Evolutionary conservation across 1,140 invertebrate species (phyloP).

Genomic region (Archivesica marissinica): DNA sequence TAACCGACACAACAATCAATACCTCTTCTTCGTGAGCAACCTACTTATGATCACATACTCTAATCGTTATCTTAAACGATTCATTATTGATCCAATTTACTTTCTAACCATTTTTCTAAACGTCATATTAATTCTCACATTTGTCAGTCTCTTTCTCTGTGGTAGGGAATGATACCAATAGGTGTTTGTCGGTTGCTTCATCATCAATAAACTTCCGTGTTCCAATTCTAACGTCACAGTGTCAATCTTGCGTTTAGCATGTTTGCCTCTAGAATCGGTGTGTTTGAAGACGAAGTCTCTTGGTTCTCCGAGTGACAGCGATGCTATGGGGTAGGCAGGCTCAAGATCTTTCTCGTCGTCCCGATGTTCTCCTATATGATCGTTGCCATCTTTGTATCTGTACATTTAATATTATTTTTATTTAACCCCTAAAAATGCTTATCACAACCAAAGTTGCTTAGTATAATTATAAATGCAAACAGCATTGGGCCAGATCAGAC

Average conservation of each 20-base stretch:
- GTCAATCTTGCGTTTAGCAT: conserved; percentile 78
- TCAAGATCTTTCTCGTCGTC: conserved; percentile 90
- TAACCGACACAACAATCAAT: no score
- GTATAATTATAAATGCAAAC: no score
- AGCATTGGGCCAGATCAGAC: no score
- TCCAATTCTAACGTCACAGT: conserved; percentile 87
- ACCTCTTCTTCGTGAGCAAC: no score
- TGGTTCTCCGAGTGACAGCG: conserved; percentile 88
- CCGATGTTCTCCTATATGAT: conserved; percentile 90
- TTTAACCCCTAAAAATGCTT: no score
- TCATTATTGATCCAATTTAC: no score
- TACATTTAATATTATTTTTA: no score
- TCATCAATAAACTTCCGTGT: conserved; percentile 88
- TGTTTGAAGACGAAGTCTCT: conserved; percentile 89
- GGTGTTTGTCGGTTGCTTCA: conserved; percentile 90
- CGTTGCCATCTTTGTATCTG: conserved; percentile 89
- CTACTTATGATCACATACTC: no score
- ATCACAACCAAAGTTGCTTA: no score
- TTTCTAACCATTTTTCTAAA: conserved; percentile 82
- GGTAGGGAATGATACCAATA: conserved; percentile 90
- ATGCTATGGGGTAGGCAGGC: conserved; percentile 87
- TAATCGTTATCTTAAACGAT: no score
- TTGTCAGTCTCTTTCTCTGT: conserved; percentile 85
- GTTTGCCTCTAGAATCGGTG: conserved; percentile 84
- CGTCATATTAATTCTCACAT: conserved; percentile 88